phyloP scores from a whole-genome alignment of 2,888 invertebrate species.

The Hypselothyrea guttata region DNA sequence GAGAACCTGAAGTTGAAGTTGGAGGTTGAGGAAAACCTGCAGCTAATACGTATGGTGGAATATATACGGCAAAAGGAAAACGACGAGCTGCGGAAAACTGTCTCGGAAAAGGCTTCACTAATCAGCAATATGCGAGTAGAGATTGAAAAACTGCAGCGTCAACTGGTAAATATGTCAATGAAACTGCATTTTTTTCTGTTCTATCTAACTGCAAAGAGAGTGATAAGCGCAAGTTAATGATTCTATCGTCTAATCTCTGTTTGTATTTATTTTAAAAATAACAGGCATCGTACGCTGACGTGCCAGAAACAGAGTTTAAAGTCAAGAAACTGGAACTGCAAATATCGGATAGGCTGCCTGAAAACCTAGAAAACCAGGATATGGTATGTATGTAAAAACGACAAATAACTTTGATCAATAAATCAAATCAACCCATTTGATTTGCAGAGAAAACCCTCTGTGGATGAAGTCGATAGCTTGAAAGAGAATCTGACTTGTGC shows the following conservation, averaged over 20 bases:
- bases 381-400: constrained; percentile 65
- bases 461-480: constrained; percentile 79
- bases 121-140: constrained; percentile 79
- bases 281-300: constrained; percentile 73
- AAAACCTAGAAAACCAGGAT: constrained; percentile 76
- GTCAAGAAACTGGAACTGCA: constrained; percentile 63
- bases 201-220: constrained; percentile 3
- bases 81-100: constrained; percentile 63
- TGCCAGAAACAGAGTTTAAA: constrained; percentile 36
- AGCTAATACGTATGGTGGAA: constrained; percentile 66
- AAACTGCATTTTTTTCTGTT: too few relatives aligned
- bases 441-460: constrained; percentile 72
- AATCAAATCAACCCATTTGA: not conserved
- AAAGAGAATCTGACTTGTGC: constrained; percentile 73
- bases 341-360: constrained; percentile 70
- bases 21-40: constrained; percentile 63
- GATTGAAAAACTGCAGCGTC: constrained; percentile 75
- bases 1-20: constrained; percentile 71
- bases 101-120: constrained; percentile 78
- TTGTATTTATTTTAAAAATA: constrained; percentile 3
- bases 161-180: constrained; percentile 60
- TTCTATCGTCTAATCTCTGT: not conserved
- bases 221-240: constrained; percentile 23
- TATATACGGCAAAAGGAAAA: constrained; percentile 70
- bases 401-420: not conserved